Evolutionary conservation across 2,888 invertebrate genomes (phyloP), one percentile per base, ranked within the genome.

Genomic region (Oconnorella tubifera): DNA sequence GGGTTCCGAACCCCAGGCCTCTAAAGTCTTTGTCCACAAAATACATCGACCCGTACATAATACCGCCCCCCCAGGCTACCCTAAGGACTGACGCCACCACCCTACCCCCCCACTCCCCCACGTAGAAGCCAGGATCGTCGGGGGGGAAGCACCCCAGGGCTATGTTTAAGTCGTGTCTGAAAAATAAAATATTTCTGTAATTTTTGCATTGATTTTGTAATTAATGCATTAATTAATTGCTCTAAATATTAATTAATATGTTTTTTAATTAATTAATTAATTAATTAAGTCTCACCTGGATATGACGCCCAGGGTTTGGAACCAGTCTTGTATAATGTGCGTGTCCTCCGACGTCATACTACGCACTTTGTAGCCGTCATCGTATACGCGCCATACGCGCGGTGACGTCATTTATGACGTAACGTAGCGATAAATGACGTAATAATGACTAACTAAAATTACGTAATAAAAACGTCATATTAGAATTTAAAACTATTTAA

Each of bases 101-200:
- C 10, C 25, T 27, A 6, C 53, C 53, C 14, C 25, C 25, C 6
- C 6, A 51, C 14, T 51, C 53, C 4, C 53, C 53, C 4, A 51
- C 25, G 25, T 51, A 51, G 53, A 69, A 69, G 33, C 63, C 65
- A 32, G 28, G 50, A 1, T 33, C 31, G 25, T 56, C n/a, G 27
- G 49, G 59, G 6, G 53, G 53, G 53, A 23, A 51, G 25, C 14
- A 51, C 23, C 14, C 25, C 53, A 51, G 53, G 14, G 53, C 53
- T 19, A 23, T 25, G 25, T 19, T 10, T 4, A 51, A 6, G 25
- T 51, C 53, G 25, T 51, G 25, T 51, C 53, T 51, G 10, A 19
- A 51, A 51, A 10, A 6, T 23, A 14, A 51, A 10, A 23, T 40
- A 40, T 14, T 40, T 6, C 40, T 14, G 6, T 40, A 19, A 6